Evolutionary conservation across 2,888 invertebrate species (phyloP), one percentile per base, ranked within the genome.

Genomic region (Mystacides longicornis): DNA sequence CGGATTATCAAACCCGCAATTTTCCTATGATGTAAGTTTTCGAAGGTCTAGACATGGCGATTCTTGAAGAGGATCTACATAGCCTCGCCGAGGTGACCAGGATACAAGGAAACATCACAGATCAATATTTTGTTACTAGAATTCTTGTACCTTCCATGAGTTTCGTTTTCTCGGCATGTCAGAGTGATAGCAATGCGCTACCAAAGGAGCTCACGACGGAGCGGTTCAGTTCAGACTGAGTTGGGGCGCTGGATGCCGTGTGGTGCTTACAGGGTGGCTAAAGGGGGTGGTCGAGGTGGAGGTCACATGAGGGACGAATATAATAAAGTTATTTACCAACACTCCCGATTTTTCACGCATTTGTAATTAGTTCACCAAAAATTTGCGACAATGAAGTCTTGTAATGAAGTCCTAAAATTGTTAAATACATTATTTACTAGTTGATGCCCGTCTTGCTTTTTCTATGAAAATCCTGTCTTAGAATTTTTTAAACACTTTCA

Each of bases 21-120:
- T 37, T 11, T 23, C 53, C 53, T 48, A 37, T 48, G 48, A 48
- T 16, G 33, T 51, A 52, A 43, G 55, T 57, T 49, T 55, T 56
- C 47, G 56, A 37, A 21, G 55, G 54, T 31, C 59, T 55, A 49
- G 53, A 54, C 55, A 56, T 58, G 43, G 52, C 50, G 7, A 31
- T 11, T 37, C 49, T 31, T 21, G 58, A 18, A 7, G 51, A 49
- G 46, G 61, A 51, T 42, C 58, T 45, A 33, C 56, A 27, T 18
- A 50, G 33, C 46, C 48, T 49, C 33, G 51, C 27, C 19, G 48
- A 33, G 23, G 52, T 37, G 27, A 50, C 46, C 31, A 57, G 27
- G 18, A 52, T 20, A 27, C 45, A 20, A 18, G 45, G 33, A 14
- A 49, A 50, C 55, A 55, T 55, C 51, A 47, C 55, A 49, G 54